Evolutionary conservation across 2,888 invertebrate genomes (phyloP), one percentile per base, ranked within the genome.

Genomic region (Limnephilus lunatus): DNA sequence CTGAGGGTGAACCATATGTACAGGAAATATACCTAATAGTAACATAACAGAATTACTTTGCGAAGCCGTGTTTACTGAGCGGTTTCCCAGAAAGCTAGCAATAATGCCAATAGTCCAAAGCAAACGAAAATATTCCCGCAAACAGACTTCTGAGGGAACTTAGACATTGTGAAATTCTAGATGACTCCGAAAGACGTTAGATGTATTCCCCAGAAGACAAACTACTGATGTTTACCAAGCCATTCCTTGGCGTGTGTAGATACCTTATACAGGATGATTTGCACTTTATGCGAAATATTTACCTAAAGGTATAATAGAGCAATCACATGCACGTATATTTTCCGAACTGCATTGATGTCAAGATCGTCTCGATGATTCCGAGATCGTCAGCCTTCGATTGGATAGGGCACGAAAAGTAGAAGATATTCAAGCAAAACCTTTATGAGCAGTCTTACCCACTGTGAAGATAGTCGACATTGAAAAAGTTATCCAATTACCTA

Each of bases 91-190:
- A 83, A 83, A 83, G 83, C 83, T 83, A 35, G 19, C 83, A 83
- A 83, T 19, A 83, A 83, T 68, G 68, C 68, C 68, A 68, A 68
- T 68, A 68, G 68, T 83, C 83, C 85, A n/a, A 48, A 86, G 44
- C 30, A 86, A 86, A 86, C 44, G 11, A 44, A 44, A 44, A 86
- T 39, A 44, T n/a, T 86, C 15, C 48, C 2, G 35, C 85, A 39
- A 85, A 85, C 85, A 19, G 39, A 39, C 35, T 85, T 85, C 39
- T 32, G 82, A 83, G 86, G 35, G 30, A 68, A 68, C 25, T 48
- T 44, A 48, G 14, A 86, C 35, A 83, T 83, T 83, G 48, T 30
- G 86, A 44, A 86, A 86, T 44, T 44, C 44, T 30, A 86, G 39
- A 30, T 86, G 39, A 86, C 14, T 86, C 30, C n/a, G 32, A 39